phyloP scores from a whole-genome alignment of 1,140 invertebrate species.

The Drosophila biarmipes region DNA sequence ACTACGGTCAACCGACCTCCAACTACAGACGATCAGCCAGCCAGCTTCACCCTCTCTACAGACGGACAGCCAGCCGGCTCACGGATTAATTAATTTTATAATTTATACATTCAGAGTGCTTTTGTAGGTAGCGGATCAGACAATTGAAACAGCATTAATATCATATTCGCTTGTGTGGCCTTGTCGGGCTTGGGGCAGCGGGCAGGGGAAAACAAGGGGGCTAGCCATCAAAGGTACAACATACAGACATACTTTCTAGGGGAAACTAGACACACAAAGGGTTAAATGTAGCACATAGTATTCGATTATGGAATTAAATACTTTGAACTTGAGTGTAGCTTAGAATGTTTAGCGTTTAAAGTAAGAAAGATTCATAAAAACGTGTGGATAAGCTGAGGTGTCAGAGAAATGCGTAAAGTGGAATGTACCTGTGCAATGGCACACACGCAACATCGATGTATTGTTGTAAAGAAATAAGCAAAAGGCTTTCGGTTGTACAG shows the following conservation, averaged over 20 bases:
- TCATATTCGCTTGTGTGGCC: constrained; percentile 52
- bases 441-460: constrained; percentile 40
- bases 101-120: constrained; percentile 78
- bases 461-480: constrained; percentile 8
- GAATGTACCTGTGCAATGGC: constrained; percentile 43
- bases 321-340: constrained; percentile 59
- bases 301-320: constrained; percentile 58
- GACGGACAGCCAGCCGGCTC: no score
- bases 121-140: constrained; percentile 42
- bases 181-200: constrained; percentile 8
- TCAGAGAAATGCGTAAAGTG: constrained; percentile 41
- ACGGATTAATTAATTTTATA: no score
- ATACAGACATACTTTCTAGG: constrained; percentile 47
- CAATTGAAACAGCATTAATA: constrained; percentile 71
- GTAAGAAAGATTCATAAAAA: constrained; percentile 10
- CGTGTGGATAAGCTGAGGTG: constrained; percentile 24
- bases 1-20: no score
- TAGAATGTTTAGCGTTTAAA: constrained; percentile 45
- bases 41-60: no score
- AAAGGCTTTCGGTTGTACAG: constrained; percentile 21
- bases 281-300: constrained; percentile 25
- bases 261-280: constrained; percentile 36
- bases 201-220: constrained; percentile 21
- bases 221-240: constrained; percentile 51
- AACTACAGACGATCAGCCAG: no score